phyloP scores from a whole-genome alignment of 2,888 invertebrate species.

The Watsonalla binaria region DNA sequence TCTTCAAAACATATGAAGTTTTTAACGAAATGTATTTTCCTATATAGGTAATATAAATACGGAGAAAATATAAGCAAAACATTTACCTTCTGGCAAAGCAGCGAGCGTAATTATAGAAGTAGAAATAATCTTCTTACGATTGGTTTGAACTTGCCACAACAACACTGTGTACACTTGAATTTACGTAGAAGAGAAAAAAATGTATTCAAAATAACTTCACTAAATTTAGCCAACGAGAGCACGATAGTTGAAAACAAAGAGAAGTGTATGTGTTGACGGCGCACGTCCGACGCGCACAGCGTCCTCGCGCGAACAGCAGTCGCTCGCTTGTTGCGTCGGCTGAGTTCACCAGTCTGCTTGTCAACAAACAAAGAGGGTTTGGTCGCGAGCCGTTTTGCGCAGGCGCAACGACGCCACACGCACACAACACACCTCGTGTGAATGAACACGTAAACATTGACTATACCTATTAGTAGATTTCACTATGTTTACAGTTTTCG shows the following conservation, averaged over 20 bases:
- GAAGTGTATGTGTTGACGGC: constrained; percentile 17
- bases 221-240: constrained; percentile 62
- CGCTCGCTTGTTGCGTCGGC: constrained; percentile 13
- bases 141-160: constrained; percentile 36
- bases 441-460: constrained; percentile 70
- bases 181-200: constrained; percentile 47
- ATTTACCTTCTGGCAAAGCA: constrained; percentile 62
- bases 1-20: not conserved
- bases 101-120: constrained; percentile 59
- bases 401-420: constrained; percentile 57
- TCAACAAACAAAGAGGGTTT: constrained; percentile 76
- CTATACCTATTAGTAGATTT: constrained; percentile 24
- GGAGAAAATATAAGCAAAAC: constrained; percentile 40
- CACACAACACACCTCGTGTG: constrained; percentile 53
- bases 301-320: constrained; percentile 42
- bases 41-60: constrained; percentile 24
- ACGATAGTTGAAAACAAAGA: constrained; percentile 43
- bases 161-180: constrained; percentile 51
- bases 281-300: constrained; percentile 45
- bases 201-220: constrained; percentile 52
- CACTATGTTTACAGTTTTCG: constrained; percentile 19
- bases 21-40: constrained; percentile 16
- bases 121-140: constrained; percentile 44
- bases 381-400: constrained; percentile 53
- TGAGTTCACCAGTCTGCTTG: constrained; percentile 56